Evolutionary conservation across 2,888 invertebrate genomes (phyloP).

Genomic region (Sussaba pulchella): DNA sequence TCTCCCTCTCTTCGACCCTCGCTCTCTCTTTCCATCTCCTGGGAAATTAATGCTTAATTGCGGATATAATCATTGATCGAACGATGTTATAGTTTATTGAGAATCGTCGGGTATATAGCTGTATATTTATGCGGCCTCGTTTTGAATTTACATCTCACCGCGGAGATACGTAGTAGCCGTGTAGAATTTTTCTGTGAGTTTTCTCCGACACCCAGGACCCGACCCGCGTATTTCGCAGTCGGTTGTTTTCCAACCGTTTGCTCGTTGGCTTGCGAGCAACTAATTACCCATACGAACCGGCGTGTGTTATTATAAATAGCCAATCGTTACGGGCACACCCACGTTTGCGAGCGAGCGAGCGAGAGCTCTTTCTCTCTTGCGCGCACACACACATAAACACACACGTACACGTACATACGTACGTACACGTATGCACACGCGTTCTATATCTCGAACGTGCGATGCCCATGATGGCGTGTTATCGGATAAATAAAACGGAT

Average conservation of each 20-base stretch:
- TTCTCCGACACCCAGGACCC: constrained; percentile 45
- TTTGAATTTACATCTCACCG: constrained; percentile 63
- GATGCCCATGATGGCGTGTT: constrained; percentile 83
- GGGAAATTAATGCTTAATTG: constrained; percentile 68
- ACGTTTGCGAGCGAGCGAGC: constrained; percentile 74
- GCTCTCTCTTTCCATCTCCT: too few species aligned
- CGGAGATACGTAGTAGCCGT: constrained; percentile 59
- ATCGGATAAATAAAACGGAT: constrained; percentile 84
- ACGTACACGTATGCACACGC: too few species aligned
- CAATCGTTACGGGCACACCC: constrained; percentile 83
- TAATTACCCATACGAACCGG: constrained; percentile 83
- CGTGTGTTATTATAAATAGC: constrained; percentile 83
- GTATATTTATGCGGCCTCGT: constrained; percentile 55
- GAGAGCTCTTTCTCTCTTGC: constrained; percentile 1
- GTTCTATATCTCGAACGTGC: constrained; percentile 61
- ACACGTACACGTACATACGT: too few species aligned
- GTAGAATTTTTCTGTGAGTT: constrained; percentile 62
- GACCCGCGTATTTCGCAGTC: constrained; percentile 51
- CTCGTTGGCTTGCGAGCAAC: constrained; percentile 79
- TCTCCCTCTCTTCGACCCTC: too few species aligned
- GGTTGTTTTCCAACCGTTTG: constrained; percentile 65
- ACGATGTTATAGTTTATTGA: constrained; percentile 57
- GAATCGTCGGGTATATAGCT: constrained; percentile 41
- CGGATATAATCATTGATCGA: constrained; percentile 67
- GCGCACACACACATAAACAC: too few species aligned